Evolutionary conservation across 2,888 invertebrate species (phyloP).

Genomic region (Drosophila neoperkinsi): DNA sequence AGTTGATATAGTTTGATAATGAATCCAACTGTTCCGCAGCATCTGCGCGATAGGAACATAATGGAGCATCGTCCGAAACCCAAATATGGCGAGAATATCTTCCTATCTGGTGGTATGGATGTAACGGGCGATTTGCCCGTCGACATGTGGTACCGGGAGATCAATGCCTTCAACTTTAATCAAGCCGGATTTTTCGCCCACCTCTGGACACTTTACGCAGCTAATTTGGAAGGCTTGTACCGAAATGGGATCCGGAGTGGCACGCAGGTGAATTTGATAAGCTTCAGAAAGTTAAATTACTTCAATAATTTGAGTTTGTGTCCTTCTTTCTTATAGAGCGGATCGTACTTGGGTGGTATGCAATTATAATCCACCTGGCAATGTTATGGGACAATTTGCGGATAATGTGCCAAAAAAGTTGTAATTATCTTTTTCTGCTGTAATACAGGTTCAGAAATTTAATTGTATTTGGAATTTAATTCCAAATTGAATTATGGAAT

Average conservation of each 20-base stretch:
- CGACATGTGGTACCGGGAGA: slow-evolving; percentile 90
- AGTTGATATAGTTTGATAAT: not conserved
- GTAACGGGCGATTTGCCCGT: slow-evolving; percentile 73
- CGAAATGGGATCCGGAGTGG: slow-evolving; percentile 91
- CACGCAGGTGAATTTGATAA: slow-evolving; percentile 57
- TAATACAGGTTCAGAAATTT: slow-evolving; percentile 36
- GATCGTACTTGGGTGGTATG: slow-evolving; percentile 90
- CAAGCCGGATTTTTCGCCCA: slow-evolving; percentile 87
- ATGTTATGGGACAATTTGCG: slow-evolving; percentile 91
- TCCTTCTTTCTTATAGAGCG: slow-evolving; percentile 85
- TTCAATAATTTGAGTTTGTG: not conserved
- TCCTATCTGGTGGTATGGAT: slow-evolving; percentile 91
- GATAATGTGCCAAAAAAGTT: slow-evolving; percentile 88
- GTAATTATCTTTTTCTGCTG: not conserved
- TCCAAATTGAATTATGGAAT: not conserved
- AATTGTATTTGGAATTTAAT: not conserved
- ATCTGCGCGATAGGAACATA: slow-evolving; percentile 85
- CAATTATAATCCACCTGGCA: slow-evolving; percentile 96
- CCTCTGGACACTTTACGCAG: slow-evolving; percentile 94
- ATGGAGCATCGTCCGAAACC: slow-evolving; percentile 91
- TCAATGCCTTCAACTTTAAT: slow-evolving; percentile 89
- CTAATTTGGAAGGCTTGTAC: slow-evolving; percentile 92
- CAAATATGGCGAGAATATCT: slow-evolving; percentile 94
- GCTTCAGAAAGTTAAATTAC: not conserved
- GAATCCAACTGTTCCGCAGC: slow-evolving; percentile 42